Percentiles rank a stretch among this genome's conserved stretches.
Evolutionary conservation across 2,797 vertebrate species (phyloP).

Genomic region (Psittacula derbiana): DNA sequence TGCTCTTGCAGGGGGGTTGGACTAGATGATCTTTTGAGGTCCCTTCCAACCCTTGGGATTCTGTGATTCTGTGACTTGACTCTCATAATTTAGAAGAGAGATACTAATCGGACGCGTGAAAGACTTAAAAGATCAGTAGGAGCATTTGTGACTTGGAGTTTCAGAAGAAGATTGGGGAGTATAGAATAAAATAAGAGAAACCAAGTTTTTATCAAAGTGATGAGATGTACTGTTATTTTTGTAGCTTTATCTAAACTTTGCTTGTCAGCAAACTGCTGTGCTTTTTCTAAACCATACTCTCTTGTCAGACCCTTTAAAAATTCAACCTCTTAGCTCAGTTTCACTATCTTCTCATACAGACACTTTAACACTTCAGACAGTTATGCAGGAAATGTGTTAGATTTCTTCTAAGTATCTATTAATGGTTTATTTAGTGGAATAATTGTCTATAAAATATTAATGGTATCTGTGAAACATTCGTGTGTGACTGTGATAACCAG

Average conservation of each 20-base stretch:
- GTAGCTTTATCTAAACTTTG: background rate
- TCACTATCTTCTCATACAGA: background rate
- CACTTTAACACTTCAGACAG: background rate
- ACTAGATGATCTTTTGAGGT: too few species aligned
- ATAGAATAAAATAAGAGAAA: background rate
- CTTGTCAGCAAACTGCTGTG: background rate
- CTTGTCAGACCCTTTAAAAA: background rate
- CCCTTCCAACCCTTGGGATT: too few species aligned
- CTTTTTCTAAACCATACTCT: background rate
- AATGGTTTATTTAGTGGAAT: background rate
- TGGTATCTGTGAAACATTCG: background rate
- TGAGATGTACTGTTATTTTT: background rate
- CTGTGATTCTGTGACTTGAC: background rate
- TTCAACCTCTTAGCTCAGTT: background rate
- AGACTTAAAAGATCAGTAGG: background rate
- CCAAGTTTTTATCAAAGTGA: background rate
- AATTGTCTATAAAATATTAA: background rate
- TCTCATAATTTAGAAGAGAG: background rate
- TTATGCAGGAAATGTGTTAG: background rate
- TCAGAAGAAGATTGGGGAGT: background rate
- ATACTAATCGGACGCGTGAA: background rate
- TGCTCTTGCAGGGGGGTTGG: too few species aligned
- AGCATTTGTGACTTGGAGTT: background rate
- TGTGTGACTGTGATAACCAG: background rate
- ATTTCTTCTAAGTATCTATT: background rate